These are phyloP conservation scores for Tryphoninae sp. DNA, from an alignment of 2,888 invertebrate genomes.

Conservation along the genomic window DNA sequence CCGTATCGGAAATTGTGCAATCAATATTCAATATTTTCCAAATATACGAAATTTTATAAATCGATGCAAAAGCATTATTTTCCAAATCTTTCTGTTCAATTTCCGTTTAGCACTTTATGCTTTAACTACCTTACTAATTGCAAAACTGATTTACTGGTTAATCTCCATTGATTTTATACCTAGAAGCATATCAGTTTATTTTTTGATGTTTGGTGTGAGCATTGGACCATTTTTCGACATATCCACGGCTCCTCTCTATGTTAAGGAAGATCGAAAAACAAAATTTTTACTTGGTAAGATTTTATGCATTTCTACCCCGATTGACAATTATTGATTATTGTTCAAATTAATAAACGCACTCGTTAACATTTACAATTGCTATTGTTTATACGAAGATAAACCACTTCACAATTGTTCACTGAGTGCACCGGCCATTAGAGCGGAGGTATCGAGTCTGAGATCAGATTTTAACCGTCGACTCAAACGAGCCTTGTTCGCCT, in stretches of 20 bases:
- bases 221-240: slow-evolving; percentile 90
- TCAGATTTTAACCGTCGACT: slow-evolving; percentile 94
- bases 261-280: slow-evolving; percentile 79
- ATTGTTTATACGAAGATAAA: slow-evolving; percentile 80
- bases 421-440: slow-evolving; percentile 87
- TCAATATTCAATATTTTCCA: background rate
- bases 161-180: slow-evolving; percentile 70
- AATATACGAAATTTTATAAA: slow-evolving; percentile 14
- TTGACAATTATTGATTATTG: background rate
- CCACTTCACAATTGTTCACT: slow-evolving; percentile 90
- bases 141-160: slow-evolving; percentile 31
- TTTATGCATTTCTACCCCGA: background rate
- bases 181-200: slow-evolving; percentile 88
- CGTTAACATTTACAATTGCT: too few relatives aligned
- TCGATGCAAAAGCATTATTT: slow-evolving; percentile 38
- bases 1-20: background rate
- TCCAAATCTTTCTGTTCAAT: background rate
- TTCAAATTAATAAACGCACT: too few relatives aligned
- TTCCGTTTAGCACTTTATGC: background rate
- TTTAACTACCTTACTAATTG: background rate
- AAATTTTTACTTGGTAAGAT: slow-evolving; percentile 76
- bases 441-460: slow-evolving; percentile 92
- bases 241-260: slow-evolving; percentile 77
- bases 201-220: slow-evolving; percentile 91
- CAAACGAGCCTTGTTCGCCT: slow-evolving; percentile 89